These are phyloP conservation scores for Panulirus ornatus DNA, from an alignment of 1,140 invertebrate species.

Conservation along the genomic window DNA sequence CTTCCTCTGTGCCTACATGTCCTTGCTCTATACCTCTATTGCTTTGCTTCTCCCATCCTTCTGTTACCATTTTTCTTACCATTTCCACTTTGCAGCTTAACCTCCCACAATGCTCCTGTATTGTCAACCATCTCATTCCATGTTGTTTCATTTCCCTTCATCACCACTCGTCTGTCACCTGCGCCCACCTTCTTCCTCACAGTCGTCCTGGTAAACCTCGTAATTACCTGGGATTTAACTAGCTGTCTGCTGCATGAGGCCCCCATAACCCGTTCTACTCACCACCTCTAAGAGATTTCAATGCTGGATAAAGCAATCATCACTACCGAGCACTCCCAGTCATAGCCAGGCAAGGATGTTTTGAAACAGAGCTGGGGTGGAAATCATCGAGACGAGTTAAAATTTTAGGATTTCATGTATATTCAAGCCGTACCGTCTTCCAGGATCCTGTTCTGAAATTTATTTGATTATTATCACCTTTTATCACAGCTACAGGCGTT, in stretches of 20 bases:
- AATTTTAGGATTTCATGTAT: neutral
- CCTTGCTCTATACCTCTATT: neutral
- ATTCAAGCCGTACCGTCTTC: neutral
- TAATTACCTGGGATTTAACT: neutral
- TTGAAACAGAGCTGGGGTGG: neutral
- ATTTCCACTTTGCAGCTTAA: no score
- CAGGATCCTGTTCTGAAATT: neutral
- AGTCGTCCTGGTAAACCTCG: conserved; percentile 5
- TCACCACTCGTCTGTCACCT: no score
- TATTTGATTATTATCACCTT: neutral
- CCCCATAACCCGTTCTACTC: conserved; percentile 7
- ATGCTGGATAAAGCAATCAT: conserved; percentile 61
- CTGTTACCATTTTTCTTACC: no score
- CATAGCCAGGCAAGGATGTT: neutral
- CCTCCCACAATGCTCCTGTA: no score
- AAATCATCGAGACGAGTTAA: neutral
- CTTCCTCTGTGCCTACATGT: neutral
- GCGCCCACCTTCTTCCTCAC: no score
- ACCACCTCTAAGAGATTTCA: conserved; percentile 44
- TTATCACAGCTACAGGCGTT: neutral
- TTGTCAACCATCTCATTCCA: no score
- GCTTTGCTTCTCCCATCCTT: no score
- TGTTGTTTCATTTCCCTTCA: no score
- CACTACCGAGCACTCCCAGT: neutral
- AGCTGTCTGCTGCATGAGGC: neutral